Evolutionary conservation across 2,113 vertebrate species (phyloP), one percentile per base, ranked within the genome.

Genomic region (Nerophis ophidion): DNA sequence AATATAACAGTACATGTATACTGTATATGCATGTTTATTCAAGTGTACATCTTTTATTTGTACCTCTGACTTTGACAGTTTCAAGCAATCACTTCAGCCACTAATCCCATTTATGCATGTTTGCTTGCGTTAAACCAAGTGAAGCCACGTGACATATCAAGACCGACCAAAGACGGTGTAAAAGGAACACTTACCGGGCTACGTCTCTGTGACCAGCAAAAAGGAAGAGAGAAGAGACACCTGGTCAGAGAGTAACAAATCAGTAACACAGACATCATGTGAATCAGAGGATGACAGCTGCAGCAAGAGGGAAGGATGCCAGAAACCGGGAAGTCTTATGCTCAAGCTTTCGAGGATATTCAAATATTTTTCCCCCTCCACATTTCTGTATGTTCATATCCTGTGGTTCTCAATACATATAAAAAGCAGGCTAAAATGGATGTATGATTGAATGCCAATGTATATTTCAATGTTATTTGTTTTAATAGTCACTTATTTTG

Each of bases 211-310:
- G 93, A 93, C 90, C 95, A 93, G 96, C 93, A 92, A 93, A 96
- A 97, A 90, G 92, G 93, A 92, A 98, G 93, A 98, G 93, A 98
- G 93, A 98, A 95, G 84, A 99, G 92, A 98, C 68, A 96, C 91
- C 94, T 94, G 92, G 91, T 99, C 94, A 99, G 94, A 97, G 88
- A 97, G 92, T 68, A 75, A 95, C 86, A 93, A 87, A 89, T 94
- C 92, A 97, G 93, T 92, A 89, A 90, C 72, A 86, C 70, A 88
- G 74, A 86, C 71, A 76, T 80, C 58, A 61, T 63, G 38, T 55
- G 48, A 55, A 74, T 48, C 33, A 65, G 58, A 57, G 49, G 61
- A 65, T 35, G 47, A 38, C 33, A 60, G 35, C 35, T 26, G 47
- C 16, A 58, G 38, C 35, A 40, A 11, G 34, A 58, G 36, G 45